Base-by-base conservation (phyloP, 2,797 vertebrate species). In the Poeciliopsis presidionis region DNA sequence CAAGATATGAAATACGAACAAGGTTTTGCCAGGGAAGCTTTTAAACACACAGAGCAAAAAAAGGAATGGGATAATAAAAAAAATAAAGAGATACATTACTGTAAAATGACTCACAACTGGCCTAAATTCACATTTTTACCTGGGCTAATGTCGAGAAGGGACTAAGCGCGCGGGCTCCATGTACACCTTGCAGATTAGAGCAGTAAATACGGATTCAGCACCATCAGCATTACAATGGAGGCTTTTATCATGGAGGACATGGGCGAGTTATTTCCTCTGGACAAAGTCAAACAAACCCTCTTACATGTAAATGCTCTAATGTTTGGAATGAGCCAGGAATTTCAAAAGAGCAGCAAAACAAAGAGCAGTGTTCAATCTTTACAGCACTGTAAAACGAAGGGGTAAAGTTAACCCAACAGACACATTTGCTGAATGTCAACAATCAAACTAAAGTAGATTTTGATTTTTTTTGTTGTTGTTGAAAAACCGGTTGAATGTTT, bases 161-260 rank as follows among this genome's bases (percentile, higher is more conserved):
- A 45, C 7, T 8, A 11, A 47, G 43, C 20, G 30, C 30, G 5
- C 14, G 1, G 3, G 8, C 46, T 49, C 16, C 71, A 49, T 6
- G 30, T 12, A 65, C 36, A 72, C 25, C 33, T 47, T 43, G 71
- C 20, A 46, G 39, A 53, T 69, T 74, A 36, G 0, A 36, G 30
- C 33, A 79, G 45, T 69, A 51, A 74, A 36, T 51, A 67, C 33
- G 6, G 51, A 75, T 36, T 59, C 41, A 33, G n/a, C 49, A 30
- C 22, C 13, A 43, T 53, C 36, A 53, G 33, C 12, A 43, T 43
- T 49, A 41, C 46, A 4, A 30, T 36, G 45, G 59, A 65, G 5
- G 61, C 45, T 77, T 57, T 69, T 22, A 53, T 22, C 11, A 20
- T 41, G 47, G 14, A 28, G 47, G 74, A n/a, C 16, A 18, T 57